These are phyloP conservation scores for Gymnoscopelus microlampas DNA, from an alignment of 2,797 vertebrate species.

Conservation along the genomic window DNA sequence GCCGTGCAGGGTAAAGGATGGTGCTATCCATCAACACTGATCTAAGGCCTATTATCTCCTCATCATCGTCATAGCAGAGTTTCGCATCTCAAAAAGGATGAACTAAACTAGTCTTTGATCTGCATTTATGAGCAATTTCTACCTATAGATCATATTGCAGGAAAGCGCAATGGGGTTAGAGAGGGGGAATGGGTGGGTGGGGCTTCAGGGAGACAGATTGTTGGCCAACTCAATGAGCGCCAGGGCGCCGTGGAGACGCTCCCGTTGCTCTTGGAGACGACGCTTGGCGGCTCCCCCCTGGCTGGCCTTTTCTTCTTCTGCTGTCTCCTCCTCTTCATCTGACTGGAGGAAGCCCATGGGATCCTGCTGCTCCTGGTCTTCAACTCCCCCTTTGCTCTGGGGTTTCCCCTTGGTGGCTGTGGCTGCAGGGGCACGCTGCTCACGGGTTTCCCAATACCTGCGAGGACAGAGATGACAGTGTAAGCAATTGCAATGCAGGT, in stretches of 20 bases:
- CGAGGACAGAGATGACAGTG: neutral
- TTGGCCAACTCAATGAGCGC: constrained; percentile 98
- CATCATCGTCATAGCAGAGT: constrained; percentile 50
- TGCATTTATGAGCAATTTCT: constrained; percentile 49
- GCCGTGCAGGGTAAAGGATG: constrained; percentile 45
- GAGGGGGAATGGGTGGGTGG: constrained; percentile 46
- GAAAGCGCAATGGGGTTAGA: constrained; percentile 57
- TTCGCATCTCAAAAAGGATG: constrained; percentile 42
- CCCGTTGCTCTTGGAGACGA: constrained; percentile 92
- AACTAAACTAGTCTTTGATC: constrained; percentile 62
- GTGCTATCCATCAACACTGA: constrained; percentile 55
- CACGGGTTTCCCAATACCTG: constrained; percentile 95
- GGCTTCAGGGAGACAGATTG: constrained; percentile 86
- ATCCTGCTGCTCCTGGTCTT: constrained; percentile 98
- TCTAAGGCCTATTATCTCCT: constrained; percentile 53
- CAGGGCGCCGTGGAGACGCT: constrained; percentile 94
- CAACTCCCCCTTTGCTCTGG: constrained; percentile 80
- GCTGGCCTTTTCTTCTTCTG: constrained; percentile 84
- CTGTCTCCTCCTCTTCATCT: constrained; percentile 86
- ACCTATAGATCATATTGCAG: constrained; percentile 68
- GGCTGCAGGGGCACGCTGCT: constrained; percentile 87
- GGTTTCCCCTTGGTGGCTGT: constrained; percentile 85
- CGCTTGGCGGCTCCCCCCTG: constrained; percentile 83
- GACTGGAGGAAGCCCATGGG: constrained; percentile 93
- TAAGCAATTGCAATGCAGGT: too few relatives aligned